These are phyloP conservation scores for Onychomys arenicola DNA, from an alignment of 2,797 vertebrate species.

Conservation along the genomic window DNA sequence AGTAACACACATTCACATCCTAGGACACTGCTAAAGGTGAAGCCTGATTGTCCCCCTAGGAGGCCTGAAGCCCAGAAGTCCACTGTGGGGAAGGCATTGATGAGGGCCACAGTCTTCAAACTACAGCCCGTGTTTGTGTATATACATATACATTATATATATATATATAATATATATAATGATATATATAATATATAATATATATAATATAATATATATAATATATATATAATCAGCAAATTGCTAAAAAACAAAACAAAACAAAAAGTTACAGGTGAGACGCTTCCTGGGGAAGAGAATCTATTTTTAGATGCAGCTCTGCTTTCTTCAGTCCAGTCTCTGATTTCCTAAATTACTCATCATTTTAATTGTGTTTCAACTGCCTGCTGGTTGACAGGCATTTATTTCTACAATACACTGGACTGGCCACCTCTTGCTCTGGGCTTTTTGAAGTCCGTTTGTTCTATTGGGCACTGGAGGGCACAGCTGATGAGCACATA, in stretches of 20 bases:
- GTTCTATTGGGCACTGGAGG: neutral
- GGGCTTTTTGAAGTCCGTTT: neutral
- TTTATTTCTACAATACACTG: slow-evolving; percentile 56
- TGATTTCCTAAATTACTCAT: slow-evolving; percentile 69
- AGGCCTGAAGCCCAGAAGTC: slow-evolving; percentile 74
- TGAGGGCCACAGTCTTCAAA: neutral
- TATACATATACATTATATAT: too few species aligned
- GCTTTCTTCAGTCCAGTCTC: slow-evolving; percentile 48
- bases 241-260: neutral
- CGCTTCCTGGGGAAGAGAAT: slow-evolving; percentile 36
- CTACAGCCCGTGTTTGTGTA: neutral
- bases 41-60: slow-evolving; percentile 63
- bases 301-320: slow-evolving; percentile 42
- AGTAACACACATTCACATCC: neutral
- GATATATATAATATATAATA: too few species aligned
- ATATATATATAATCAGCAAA: neutral
- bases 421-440: slow-evolving; percentile 70
- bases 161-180: neutral
- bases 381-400: slow-evolving; percentile 78
- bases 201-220: too few species aligned
- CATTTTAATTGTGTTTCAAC: slow-evolving; percentile 84
- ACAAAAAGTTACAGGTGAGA: slow-evolving; percentile 56
- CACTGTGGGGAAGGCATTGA: neutral
- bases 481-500: slow-evolving; percentile 61
- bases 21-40: slow-evolving; percentile 61